Conservation (phyloP, 2,113 vertebrate genomes). For the Engraulis encrasicolus region DNA sequence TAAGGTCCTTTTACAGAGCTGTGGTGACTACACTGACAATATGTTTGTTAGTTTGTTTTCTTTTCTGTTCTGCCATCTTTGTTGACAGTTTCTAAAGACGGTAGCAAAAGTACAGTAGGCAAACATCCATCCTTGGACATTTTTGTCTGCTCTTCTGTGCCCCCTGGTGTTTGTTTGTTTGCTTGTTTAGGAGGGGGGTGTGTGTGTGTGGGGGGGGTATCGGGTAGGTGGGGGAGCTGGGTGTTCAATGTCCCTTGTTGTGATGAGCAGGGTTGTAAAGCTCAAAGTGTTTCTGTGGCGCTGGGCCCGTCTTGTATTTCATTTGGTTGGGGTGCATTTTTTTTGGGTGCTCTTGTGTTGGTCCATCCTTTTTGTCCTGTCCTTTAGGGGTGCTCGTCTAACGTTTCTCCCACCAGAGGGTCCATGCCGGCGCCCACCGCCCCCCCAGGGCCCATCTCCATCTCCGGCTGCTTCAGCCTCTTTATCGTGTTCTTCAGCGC, state of each 20-base stretch:
- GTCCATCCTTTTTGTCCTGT: slow-evolving; percentile 36
- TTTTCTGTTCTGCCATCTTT: slow-evolving; percentile 68
- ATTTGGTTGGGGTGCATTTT: too few relatives aligned
- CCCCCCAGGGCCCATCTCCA: slow-evolving; percentile 79
- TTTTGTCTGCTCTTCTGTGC: too few relatives aligned
- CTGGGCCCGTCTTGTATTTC: slow-evolving; percentile 15
- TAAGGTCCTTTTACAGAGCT: slow-evolving; percentile 85
- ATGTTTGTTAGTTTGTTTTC: too few relatives aligned
- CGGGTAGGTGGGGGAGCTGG: background rate
- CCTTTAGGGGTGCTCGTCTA: slow-evolving; percentile 90
- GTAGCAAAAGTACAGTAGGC: slow-evolving; percentile 66
- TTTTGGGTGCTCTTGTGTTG: too few relatives aligned
- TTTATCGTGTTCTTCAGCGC: slow-evolving; percentile 99
- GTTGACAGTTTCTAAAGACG: slow-evolving; percentile 70
- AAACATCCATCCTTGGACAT: slow-evolving; percentile 65
- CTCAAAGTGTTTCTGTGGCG: slow-evolving; percentile 20
- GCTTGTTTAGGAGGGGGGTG: slow-evolving; percentile 49
- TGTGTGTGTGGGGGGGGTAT: background rate
- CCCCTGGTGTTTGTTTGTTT: slow-evolving; percentile 60
- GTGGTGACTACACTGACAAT: slow-evolving; percentile 81
- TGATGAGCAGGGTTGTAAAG: slow-evolving; percentile 26
- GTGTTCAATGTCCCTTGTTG: slow-evolving; percentile 24
- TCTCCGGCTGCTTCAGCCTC: slow-evolving; percentile 95
- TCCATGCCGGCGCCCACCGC: slow-evolving; percentile 84
- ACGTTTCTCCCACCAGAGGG: slow-evolving; percentile 88